phyloP scores from a whole-genome alignment of 2,888 invertebrate genomes.

The Chrysodeixis includens region DNA sequence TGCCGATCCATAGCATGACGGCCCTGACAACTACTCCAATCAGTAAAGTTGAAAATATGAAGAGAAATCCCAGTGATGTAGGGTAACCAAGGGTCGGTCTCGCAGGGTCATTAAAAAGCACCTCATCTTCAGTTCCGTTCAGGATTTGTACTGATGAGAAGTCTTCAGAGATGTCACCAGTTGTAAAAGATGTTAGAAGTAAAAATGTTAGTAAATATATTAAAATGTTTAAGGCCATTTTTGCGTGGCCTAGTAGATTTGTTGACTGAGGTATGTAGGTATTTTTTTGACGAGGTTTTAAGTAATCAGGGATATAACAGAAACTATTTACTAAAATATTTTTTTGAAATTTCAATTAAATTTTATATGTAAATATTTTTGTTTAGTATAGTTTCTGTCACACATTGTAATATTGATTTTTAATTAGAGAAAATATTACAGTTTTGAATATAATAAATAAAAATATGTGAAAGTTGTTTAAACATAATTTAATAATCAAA shows the following conservation, averaged over 20 bases:
- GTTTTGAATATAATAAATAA: neutral
- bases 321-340: neutral
- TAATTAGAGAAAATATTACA: too few species aligned
- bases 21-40: conserved; percentile 77
- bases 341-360: too few species aligned
- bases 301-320: too few species aligned
- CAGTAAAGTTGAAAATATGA: conserved; percentile 74
- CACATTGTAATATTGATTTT: too few species aligned
- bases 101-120: conserved; percentile 59
- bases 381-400: too few species aligned
- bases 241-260: conserved; percentile 61
- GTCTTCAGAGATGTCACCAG: neutral
- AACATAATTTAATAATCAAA: conserved; percentile 16
- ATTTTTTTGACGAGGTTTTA: too few species aligned
- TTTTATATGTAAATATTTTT: too few species aligned
- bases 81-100: conserved; percentile 75
- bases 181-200: conserved; percentile 17
- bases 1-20: conserved; percentile 74
- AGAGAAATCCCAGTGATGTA: conserved; percentile 70
- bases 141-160: neutral
- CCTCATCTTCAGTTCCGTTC: conserved; percentile 18
- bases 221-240: conserved; percentile 46
- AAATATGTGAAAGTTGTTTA: neutral
- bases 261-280: neutral
- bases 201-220: conserved; percentile 25